These are phyloP conservation scores for Palythoa caribaeorum DNA, from an alignment of 92 coral and sea anemone species.

Conservation along the genomic window DNA sequence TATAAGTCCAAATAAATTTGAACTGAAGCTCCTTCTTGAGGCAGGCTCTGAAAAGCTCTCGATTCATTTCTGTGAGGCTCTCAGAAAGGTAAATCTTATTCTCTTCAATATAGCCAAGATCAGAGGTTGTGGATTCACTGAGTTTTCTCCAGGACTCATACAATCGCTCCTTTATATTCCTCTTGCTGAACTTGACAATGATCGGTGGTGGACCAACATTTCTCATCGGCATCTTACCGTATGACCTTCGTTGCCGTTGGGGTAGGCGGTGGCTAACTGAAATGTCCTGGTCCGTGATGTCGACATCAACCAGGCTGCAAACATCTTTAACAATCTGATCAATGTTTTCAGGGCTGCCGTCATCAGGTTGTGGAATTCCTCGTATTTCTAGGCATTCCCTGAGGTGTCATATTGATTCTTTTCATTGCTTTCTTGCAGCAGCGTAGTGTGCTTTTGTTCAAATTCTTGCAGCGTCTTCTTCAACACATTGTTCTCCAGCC, in stretches of 20 bases:
- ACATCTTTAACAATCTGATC: slow-evolving; percentile 4
- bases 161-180: slow-evolving; percentile 44
- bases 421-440: slow-evolving; percentile 24
- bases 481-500: slow-evolving; percentile 15
- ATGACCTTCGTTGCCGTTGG: slow-evolving; percentile 20
- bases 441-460: background rate
- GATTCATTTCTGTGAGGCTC: background rate
- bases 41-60: slow-evolving; percentile 45
- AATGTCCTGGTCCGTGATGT: slow-evolving; percentile 32
- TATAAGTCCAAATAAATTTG: background rate
- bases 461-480: slow-evolving; percentile 6
- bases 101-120: slow-evolving; percentile 28
- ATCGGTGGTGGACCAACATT: slow-evolving; percentile 30
- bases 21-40: slow-evolving; percentile 4
- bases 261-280: slow-evolving; percentile 48
- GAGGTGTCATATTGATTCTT: background rate
- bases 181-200: slow-evolving; percentile 48
- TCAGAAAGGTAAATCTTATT: slow-evolving; percentile 28
- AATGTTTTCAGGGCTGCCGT: slow-evolving; percentile 10
- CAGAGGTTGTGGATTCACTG: slow-evolving; percentile 27
- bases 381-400: slow-evolving; percentile 4
- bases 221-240: slow-evolving; percentile 18
- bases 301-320: slow-evolving; percentile 35
- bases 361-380: slow-evolving; percentile 23
- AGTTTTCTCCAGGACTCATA: slow-evolving; percentile 25